A percentile compares a stretch with the other conserved stretches of the same genome.
These are phyloP conservation scores for Cherax destructor DNA, from an alignment of 1,140 invertebrate species.

Conservation along the genomic window DNA sequence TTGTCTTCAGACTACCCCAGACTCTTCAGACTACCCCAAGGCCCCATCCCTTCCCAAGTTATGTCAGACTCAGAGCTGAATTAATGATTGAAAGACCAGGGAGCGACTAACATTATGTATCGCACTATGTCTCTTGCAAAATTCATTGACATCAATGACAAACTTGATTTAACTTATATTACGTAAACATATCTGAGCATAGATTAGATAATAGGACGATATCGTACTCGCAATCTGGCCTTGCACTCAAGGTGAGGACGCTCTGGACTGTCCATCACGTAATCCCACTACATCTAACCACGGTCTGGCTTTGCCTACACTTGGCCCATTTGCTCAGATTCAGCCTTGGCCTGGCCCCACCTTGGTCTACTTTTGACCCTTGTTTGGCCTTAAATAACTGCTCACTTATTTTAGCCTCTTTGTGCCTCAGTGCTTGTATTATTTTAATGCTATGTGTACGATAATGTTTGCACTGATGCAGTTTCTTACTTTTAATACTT, in stretches of 20 bases:
- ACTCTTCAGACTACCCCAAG: background rate
- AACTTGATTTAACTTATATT: background rate
- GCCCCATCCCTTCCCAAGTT: background rate
- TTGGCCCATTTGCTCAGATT: background rate
- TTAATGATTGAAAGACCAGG: background rate
- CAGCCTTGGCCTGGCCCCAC: slow-evolving; percentile 4
- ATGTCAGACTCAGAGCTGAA: background rate
- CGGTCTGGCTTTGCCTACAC: background rate
- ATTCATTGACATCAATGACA: background rate
- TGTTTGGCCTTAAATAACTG: background rate
- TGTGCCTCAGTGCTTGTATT: slow-evolving; percentile 12
- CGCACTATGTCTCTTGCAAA: background rate
- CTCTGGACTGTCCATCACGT: background rate
- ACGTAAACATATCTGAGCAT: background rate
- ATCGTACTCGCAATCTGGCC: background rate
- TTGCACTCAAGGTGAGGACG: background rate
- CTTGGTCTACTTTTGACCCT: background rate
- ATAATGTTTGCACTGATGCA: slow-evolving; percentile 13
- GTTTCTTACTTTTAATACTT: background rate
- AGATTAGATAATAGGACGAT: background rate
- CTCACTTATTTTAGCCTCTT: background rate
- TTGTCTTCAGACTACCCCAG: slow-evolving; percentile 11
- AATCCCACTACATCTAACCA: background rate
- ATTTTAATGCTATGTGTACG: background rate
- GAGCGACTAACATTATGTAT: slow-evolving; percentile 1